Evolutionary conservation across 2,113 vertebrate genomes (phyloP), one percentile per base, ranked within the genome.

Genomic region (Caloenas nicobarica): DNA sequence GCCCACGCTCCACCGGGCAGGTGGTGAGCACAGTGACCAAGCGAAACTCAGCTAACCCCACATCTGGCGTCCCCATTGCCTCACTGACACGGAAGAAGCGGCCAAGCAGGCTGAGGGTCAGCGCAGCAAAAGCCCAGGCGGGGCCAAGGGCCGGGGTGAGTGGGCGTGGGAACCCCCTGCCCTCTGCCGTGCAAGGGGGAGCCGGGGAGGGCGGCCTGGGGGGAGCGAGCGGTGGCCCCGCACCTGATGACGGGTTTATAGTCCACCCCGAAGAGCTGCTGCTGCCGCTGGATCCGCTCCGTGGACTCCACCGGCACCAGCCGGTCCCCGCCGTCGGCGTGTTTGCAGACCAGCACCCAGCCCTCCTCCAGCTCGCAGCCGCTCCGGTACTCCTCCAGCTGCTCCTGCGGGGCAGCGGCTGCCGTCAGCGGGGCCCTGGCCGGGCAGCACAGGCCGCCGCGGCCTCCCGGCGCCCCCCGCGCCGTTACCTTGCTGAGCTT

Each of bases 331-430:
- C 99, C 99, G 66, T 99, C 99, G 0, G 98, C 98, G 80, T 99
- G 98, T 76, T 99, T 99, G 95, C 99, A 99, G 57, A 99, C 98
- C 76, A 99, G 97, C 81, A 99, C 98, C 99, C 99, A 99, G 54
- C 99, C 99, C 95, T 99, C 99, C 25, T 98, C 98, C 78, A 99
- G 88, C 17, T 99, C 98, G 95, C 99, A 98, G 86, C 98, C 98
- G 7, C 96, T 97, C 64, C 98, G 96, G 91, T 99, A 98, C 94
- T 99, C 99, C 58, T 99, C 98, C 97, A 99, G 97, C 97, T 99
- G 99, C 94, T 99, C 99, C 99, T 99, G 97, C 23, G 46, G 80
- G 69, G 56, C 44, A 46, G 44, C 44, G 44, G 44, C 18, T 10
- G 17, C 44, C 17, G 17, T 46, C 44, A 46, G 44, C 44, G 44